phyloP scores from a whole-genome alignment of 2,113 vertebrate species.

The Tonatia bakeri region DNA sequence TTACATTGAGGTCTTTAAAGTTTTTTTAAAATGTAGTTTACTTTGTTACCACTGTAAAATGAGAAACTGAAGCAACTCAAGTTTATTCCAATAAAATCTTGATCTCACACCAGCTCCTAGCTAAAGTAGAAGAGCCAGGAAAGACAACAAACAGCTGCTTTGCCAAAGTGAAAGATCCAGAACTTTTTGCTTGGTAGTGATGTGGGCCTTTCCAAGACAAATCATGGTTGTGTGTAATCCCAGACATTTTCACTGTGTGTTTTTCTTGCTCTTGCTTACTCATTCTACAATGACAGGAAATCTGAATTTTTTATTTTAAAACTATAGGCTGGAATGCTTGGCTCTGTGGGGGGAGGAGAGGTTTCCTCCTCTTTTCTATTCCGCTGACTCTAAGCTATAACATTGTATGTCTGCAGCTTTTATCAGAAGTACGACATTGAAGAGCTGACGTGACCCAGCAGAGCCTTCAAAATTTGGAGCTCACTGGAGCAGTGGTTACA shows the following conservation, averaged over 20 bases:
- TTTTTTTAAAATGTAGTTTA: neutral
- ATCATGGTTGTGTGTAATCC: neutral
- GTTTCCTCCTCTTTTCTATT: neutral
- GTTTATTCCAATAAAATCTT: neutral
- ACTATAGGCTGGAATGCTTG: neutral
- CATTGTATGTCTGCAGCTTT: neutral
- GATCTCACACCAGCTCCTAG: neutral
- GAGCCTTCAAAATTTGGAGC: neutral
- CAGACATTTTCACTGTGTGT: neutral
- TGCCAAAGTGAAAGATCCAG: neutral
- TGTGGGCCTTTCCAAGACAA: neutral
- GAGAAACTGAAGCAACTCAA: neutral
- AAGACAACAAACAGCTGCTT: neutral
- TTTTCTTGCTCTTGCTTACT: neutral
- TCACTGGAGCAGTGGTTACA: neutral
- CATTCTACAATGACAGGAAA: neutral
- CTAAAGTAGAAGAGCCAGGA: neutral
- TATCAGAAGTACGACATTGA: neutral
- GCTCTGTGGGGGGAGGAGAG: neutral
- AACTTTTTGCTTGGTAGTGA: neutral
- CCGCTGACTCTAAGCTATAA: neutral
- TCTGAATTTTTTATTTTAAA: neutral
- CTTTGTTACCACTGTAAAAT: neutral
- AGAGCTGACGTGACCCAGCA: neutral
- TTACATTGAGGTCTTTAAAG: neutral